Conservation (phyloP, 2,113 vertebrate genomes). For the Monopterus albus region DNA sequence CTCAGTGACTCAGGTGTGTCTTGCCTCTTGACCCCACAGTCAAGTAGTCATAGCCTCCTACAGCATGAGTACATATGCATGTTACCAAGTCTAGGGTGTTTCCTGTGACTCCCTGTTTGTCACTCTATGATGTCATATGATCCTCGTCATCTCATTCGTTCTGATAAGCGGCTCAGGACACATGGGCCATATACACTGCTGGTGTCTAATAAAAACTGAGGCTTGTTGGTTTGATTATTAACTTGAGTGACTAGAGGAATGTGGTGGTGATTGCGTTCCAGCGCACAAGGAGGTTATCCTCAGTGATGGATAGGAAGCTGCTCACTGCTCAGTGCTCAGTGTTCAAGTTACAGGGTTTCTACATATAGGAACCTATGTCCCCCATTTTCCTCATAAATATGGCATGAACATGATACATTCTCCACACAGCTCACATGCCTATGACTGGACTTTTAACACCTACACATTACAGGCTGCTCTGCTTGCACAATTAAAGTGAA, state of each 20-base stretch:
- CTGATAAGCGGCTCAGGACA: slow-evolving; percentile 43
- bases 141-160: slow-evolving; percentile 24
- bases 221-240: slow-evolving; percentile 68
- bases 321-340: too few relatives aligned
- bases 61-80: slow-evolving; percentile 42
- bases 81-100: slow-evolving; percentile 60
- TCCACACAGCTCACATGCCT: slow-evolving; percentile 41
- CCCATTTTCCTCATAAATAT: slow-evolving; percentile 19
- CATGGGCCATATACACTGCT: slow-evolving; percentile 22
- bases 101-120: slow-evolving; percentile 64
- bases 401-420: slow-evolving; percentile 44
- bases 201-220: slow-evolving; percentile 25
- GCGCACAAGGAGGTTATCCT: slow-evolving; percentile 1
- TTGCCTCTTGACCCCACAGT: slow-evolving; percentile 41
- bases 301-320: background rate
- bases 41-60: slow-evolving; percentile 62
- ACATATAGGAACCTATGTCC: background rate
- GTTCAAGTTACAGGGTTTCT: background rate
- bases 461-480: slow-evolving; percentile 15
- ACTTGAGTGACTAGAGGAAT: slow-evolving; percentile 51
- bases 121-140: slow-evolving; percentile 51
- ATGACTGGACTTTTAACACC: slow-evolving; percentile 15
- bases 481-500: slow-evolving; percentile 8
- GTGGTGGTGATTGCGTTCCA: slow-evolving; percentile 25
- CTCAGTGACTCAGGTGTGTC: slow-evolving; percentile 70